These are phyloP conservation scores for Troilus luridus DNA, from an alignment of 2,888 invertebrate species.

Conservation along the genomic window DNA sequence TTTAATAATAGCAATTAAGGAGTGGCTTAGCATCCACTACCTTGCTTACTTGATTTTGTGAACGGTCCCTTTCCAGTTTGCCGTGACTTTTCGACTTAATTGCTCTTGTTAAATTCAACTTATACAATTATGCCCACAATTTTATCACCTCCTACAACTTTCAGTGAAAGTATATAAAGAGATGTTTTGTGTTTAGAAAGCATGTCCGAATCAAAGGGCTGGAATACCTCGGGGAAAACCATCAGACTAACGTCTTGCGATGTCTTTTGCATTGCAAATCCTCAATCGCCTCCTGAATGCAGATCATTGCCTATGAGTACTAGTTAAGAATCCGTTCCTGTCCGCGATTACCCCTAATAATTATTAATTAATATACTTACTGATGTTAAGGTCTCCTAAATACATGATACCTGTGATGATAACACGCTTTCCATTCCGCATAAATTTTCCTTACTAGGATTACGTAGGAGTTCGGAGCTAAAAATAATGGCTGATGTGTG, in stretches of 20 bases:
- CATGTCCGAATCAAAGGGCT: not conserved
- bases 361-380: not conserved
- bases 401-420: not conserved
- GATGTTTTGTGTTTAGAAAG: not conserved
- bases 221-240: not conserved
- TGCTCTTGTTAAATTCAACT: not conserved
- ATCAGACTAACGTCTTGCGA: not conserved
- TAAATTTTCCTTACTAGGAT: not conserved
- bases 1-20: too few species aligned
- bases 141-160: not conserved
- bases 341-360: not conserved
- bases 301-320: not conserved
- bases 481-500: not conserved
- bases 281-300: not conserved
- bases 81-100: not conserved
- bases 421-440: not conserved
- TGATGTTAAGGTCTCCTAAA: not conserved
- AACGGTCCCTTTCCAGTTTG: not conserved
- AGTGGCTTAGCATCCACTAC: too few species aligned
- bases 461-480: not conserved
- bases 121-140: not conserved
- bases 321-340: not conserved
- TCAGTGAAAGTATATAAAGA: conserved; percentile 28
- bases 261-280: conserved; percentile 39
- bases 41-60: not conserved